Conservation (phyloP, 2,888 invertebrate genomes). For the Athalia cordata region DNA sequence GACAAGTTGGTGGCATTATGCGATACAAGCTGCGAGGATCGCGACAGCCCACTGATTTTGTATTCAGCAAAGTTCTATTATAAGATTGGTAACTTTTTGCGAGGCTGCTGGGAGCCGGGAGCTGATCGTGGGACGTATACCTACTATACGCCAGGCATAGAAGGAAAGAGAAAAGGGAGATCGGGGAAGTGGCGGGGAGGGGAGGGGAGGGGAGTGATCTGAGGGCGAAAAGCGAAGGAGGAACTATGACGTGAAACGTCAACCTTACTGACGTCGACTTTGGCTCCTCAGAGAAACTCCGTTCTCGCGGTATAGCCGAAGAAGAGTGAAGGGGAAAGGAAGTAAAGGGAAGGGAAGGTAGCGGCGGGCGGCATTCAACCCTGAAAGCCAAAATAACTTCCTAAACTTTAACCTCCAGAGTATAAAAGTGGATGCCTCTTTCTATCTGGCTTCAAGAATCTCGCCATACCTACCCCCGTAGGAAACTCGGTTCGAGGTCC, state of each 20-base stretch:
- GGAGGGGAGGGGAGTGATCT: conserved; percentile 50
- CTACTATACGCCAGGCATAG: conserved; percentile 45
- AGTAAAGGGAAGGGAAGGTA: neutral
- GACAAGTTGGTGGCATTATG: conserved; percentile 60
- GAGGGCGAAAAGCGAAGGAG: conserved; percentile 53
- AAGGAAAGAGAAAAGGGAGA: conserved; percentile 48
- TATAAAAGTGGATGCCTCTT: conserved; percentile 65
- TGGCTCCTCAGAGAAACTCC: conserved; percentile 18
- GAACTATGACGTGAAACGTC: conserved; percentile 64
- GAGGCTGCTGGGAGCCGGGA: conserved; percentile 51
- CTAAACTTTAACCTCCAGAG: conserved; percentile 67
- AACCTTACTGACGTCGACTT: conserved; percentile 58
- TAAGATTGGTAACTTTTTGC: conserved; percentile 66
- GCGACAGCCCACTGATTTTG: conserved; percentile 63
- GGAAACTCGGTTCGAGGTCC: conserved; percentile 45
- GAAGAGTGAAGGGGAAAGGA: conserved; percentile 26
- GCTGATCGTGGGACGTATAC: conserved; percentile 31
- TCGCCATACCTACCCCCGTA: conserved; percentile 47
- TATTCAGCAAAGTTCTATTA: conserved; percentile 68
- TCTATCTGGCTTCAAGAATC: conserved; percentile 66
- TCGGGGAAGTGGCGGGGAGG: conserved; percentile 49
- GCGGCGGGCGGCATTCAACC: conserved; percentile 42
- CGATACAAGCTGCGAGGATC: conserved; percentile 59
- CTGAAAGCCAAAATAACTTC: conserved; percentile 70
- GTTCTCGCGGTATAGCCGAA: conserved; percentile 46